Conservation (phyloP, 2,113 vertebrate species). For the Phrynosoma platyrhinos region DNA sequence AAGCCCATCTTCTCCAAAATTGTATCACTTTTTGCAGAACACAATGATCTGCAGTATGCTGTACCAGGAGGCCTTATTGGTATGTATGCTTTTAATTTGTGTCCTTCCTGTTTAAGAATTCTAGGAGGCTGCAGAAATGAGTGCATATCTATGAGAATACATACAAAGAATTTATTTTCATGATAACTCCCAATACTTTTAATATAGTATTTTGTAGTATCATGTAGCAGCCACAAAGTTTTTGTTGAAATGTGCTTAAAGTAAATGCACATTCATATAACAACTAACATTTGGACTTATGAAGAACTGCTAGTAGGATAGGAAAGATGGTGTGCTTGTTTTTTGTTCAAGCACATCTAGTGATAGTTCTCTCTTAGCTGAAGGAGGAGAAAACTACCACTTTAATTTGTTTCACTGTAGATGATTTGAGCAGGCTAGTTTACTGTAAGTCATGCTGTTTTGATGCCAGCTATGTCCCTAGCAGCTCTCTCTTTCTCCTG, state of each 20-base stretch:
- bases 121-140: background rate
- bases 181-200: background rate
- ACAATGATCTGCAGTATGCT: slow-evolving; percentile 97
- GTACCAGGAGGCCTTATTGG: slow-evolving; percentile 97
- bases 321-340: background rate
- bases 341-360: background rate
- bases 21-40: slow-evolving; percentile 95
- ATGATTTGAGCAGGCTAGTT: background rate
- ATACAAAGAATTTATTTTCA: background rate
- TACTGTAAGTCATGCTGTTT: background rate
- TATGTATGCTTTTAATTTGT: slow-evolving; percentile 59
- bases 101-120: background rate
- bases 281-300: background rate
- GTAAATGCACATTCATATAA: background rate
- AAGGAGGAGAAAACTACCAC: background rate
- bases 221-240: background rate
- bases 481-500: background rate
- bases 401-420: background rate
- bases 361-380: background rate
- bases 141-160: background rate
- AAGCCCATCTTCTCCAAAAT: slow-evolving; percentile 99
- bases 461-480: background rate
- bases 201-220: background rate
- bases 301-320: background rate
- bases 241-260: background rate